Base-by-base conservation (phyloP, 2,113 vertebrate genomes). In the Variabilichromis moorii region DNA sequence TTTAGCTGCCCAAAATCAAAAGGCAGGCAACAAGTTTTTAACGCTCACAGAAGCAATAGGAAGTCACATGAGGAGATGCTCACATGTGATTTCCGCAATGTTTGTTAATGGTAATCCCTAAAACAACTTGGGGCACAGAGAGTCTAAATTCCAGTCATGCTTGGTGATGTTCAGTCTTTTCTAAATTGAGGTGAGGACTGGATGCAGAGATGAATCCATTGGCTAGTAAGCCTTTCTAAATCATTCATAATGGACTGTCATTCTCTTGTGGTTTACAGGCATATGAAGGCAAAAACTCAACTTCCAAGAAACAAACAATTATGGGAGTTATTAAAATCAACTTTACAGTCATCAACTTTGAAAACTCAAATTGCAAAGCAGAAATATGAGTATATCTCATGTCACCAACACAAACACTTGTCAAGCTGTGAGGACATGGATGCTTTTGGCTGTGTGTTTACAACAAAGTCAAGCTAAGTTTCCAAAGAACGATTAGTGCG, bases 81-180 rank as follows among this genome's bases (percentile, higher is more conserved):
- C 76, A 88, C 85, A 86, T 92, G 86, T 93, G 86, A 94, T 93
- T 96, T 95, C 93, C 80, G 84, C 90, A 73, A 81, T 86, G 89
- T 95, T 93, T 94, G 90, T 93, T 91, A 82, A 92, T 83, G 88
- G 78, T 95, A 94, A 95, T 94, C 91, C 87, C 86, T 89, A 89
- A 93, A 92, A 90, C 86, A 93, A 92, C 85, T 90, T 78, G 82
- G 57, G 61, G 88, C 73, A 86, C 66, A 78, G 88, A 86, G 84
- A 87, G 83, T 88, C 81, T 85, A 86, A 83, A 94, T 94, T 94
- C 93, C 92, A 83, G 42, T 83, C 89, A 57, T 92, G 86, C 91
- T 95, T 92, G 91, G 81, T 89, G 82, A 91, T 89, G 85, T 81
- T 87, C 85, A 13, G 61, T 80, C 53, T 85, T 85, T 66, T 88